Conservation (phyloP, 2,888 invertebrate genomes). For the Polydrusus tereticollis region DNA sequence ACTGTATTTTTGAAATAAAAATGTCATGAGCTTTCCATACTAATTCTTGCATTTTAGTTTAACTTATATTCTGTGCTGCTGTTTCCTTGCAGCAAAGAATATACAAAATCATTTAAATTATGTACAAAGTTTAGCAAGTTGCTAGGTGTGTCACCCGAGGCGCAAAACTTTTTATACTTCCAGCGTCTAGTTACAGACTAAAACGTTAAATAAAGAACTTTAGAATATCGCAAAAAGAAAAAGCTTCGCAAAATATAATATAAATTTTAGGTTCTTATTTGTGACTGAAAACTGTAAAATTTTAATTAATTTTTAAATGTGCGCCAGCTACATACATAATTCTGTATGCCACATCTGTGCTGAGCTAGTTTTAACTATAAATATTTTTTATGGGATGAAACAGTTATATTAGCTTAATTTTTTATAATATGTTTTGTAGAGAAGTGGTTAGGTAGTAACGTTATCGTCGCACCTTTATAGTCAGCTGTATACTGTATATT, state of each 20-base stretch:
- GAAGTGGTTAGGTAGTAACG: too few species aligned
- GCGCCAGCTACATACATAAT: neutral
- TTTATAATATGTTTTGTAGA: too few species aligned
- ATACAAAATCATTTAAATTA: conserved; percentile 38
- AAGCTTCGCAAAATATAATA: conserved; percentile 46
- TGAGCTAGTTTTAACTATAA: conserved; percentile 4
- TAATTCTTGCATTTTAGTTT: too few species aligned
- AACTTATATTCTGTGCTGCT: neutral
- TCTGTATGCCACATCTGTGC: neutral
- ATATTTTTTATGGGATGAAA: neutral
- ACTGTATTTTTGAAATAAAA: too few species aligned
- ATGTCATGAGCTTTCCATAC: too few species aligned
- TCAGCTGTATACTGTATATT: too few species aligned
- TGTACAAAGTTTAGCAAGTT: conserved; percentile 36
- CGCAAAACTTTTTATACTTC: conserved; percentile 31
- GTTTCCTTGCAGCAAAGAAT: neutral
- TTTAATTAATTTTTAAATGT: conserved; percentile 40
- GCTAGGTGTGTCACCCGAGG: conserved; percentile 30
- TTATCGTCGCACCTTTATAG: too few species aligned
- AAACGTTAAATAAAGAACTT: neutral
- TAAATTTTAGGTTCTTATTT: conserved; percentile 35
- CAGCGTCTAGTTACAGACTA: neutral
- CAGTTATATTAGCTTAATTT: neutral
- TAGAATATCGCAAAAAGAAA: conserved; percentile 21
- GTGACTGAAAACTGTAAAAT: conserved; percentile 5